These are phyloP conservation scores for Tiliacea citrago DNA, from an alignment of 2,888 invertebrate genomes.

Conservation along the genomic window DNA sequence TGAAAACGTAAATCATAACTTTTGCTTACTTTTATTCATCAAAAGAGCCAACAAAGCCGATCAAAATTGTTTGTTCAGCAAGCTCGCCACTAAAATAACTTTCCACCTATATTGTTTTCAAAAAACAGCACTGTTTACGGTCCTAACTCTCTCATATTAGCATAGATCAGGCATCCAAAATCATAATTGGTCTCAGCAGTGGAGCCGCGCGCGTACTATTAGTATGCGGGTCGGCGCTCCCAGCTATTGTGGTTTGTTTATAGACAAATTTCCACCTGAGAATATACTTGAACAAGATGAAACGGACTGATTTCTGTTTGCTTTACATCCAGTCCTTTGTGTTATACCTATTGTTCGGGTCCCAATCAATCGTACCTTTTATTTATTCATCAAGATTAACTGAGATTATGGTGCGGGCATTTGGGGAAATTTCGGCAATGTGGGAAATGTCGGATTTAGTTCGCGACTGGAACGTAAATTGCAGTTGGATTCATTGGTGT, in stretches of 20 bases:
- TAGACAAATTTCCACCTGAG: constrained; percentile 79
- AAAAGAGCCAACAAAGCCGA: constrained; percentile 23
- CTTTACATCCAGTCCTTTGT: constrained; percentile 65
- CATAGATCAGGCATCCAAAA: constrained; percentile 55
- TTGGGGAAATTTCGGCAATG: constrained; percentile 18
- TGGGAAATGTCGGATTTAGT: constrained; percentile 23
- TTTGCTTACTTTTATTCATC: constrained; percentile 8
- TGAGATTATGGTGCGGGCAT: constrained; percentile 51
- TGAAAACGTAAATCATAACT: not conserved
- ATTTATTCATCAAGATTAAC: constrained; percentile 65
- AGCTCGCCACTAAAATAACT: constrained; percentile 38
- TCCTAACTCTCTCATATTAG: constrained; percentile 46
- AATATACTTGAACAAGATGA: constrained; percentile 73
- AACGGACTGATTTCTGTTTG: constrained; percentile 75
- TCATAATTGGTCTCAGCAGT: constrained; percentile 57
- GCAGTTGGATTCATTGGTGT: constrained; percentile 50
- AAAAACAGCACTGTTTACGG: constrained; percentile 46
- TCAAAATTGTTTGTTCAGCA: constrained; percentile 35
- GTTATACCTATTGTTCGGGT: constrained; percentile 53
- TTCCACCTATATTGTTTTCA: constrained; percentile 40
- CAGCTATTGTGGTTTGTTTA: constrained; percentile 80
- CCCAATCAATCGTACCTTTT: constrained; percentile 66
- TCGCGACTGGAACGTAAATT: constrained; percentile 43
- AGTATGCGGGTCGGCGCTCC: constrained; percentile 75
- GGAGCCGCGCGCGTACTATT: constrained; percentile 70